These are phyloP conservation scores for Callipepla californica DNA, from an alignment of 2,113 vertebrate species.

Conservation along the genomic window DNA sequence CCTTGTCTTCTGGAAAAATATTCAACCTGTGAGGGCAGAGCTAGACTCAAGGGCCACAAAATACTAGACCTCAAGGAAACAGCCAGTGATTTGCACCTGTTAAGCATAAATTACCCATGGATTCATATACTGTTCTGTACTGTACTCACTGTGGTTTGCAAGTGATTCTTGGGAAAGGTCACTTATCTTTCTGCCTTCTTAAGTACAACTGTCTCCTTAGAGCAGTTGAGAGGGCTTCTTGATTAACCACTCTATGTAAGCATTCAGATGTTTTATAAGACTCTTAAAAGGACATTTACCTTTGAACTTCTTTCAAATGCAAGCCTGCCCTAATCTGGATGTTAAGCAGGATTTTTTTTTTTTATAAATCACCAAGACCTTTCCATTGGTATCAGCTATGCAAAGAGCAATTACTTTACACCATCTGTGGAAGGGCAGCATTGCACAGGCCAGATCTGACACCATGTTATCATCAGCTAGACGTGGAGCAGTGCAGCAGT, in stretches of 20 bases:
- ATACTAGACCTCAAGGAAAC: neutral
- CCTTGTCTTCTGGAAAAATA: neutral
- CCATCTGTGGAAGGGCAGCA: neutral
- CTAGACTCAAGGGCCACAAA: neutral
- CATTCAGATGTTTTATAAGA: neutral
- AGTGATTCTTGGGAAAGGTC: neutral
- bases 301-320: neutral
- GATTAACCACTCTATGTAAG: neutral
- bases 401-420: neutral
- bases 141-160: neutral
- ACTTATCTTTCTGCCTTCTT: neutral
- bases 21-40: neutral
- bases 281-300: neutral
- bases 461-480: neutral
- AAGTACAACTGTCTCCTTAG: neutral
- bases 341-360: neutral
- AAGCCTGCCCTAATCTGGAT: neutral
- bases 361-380: neutral
- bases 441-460: neutral
- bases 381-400: neutral
- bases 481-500: neutral
- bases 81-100: neutral
- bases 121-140: neutral
- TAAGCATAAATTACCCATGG: neutral
- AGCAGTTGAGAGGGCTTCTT: neutral